Evolutionary conservation across 2,888 invertebrate species (phyloP).

Genomic region (Monochamus alternatus): DNA sequence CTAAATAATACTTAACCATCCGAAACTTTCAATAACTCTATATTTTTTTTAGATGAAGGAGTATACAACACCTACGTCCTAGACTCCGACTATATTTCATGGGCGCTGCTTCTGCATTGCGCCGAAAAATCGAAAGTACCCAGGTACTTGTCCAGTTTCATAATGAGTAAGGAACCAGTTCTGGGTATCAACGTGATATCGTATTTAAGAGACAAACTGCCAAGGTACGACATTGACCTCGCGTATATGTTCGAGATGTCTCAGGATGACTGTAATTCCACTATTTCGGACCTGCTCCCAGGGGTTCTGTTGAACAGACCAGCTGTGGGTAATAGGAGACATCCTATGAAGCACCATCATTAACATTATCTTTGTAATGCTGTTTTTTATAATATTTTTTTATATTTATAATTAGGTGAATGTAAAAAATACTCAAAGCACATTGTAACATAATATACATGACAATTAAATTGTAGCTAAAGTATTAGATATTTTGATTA

Average conservation of each 20-base stretch:
- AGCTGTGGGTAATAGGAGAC: slow-evolving; percentile 64
- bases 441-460: too few relatives aligned
- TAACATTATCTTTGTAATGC: neutral
- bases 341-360: slow-evolving; percentile 71
- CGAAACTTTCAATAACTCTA: neutral
- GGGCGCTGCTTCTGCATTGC: slow-evolving; percentile 89
- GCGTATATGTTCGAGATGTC: slow-evolving; percentile 89
- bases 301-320: slow-evolving; percentile 62
- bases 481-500: too few relatives aligned
- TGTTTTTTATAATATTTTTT: neutral
- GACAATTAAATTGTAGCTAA: too few relatives aligned
- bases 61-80: slow-evolving; percentile 90
- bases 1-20: too few relatives aligned
- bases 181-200: slow-evolving; percentile 81
- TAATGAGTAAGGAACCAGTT: slow-evolving; percentile 79
- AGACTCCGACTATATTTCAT: slow-evolving; percentile 88
- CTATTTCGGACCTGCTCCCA: slow-evolving; percentile 65
- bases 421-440: too few relatives aligned
- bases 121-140: slow-evolving; percentile 87
- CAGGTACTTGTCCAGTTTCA: slow-evolving; percentile 87
- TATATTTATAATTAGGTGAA: too few relatives aligned
- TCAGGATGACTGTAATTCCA: slow-evolving; percentile 78
- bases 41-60: slow-evolving; percentile 81
- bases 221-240: slow-evolving; percentile 88
- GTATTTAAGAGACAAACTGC: slow-evolving; percentile 84